These are phyloP conservation scores for Pluvialis apricaria DNA, from an alignment of 2,113 vertebrate species.

Conservation along the genomic window DNA sequence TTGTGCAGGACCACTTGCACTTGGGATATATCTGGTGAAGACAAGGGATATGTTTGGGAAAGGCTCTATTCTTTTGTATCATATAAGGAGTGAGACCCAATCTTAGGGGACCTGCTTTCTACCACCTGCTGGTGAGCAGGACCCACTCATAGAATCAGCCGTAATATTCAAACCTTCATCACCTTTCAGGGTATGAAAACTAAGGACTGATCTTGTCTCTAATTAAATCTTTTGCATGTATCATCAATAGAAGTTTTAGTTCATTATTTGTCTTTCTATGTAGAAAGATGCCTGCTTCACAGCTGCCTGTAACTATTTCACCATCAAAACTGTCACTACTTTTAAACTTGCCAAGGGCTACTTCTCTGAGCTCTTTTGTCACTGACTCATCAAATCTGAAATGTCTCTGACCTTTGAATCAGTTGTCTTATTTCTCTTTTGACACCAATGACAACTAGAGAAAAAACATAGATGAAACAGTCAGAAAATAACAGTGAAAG, in stretches of 20 bases:
- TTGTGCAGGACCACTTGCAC: neutral
- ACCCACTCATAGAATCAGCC: neutral
- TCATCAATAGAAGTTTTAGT: neutral
- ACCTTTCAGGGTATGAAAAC: neutral
- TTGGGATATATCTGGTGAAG: neutral
- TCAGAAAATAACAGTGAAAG: slow-evolving; percentile 24
- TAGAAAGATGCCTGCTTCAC: neutral
- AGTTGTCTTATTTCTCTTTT: slow-evolving; percentile 52
- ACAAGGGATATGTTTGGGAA: neutral
- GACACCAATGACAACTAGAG: slow-evolving; percentile 54
- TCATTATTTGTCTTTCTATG: neutral
- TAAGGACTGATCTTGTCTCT: neutral
- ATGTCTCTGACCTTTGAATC: slow-evolving; percentile 61
- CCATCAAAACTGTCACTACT: slow-evolving; percentile 5
- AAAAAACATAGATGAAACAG: slow-evolving; percentile 31
- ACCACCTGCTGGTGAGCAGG: neutral
- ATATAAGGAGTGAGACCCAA: neutral
- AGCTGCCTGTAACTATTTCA: neutral
- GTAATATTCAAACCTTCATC: neutral
- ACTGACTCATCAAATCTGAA: slow-evolving; percentile 60
- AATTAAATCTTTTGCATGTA: neutral
- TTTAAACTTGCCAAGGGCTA: neutral
- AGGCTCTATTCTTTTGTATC: neutral
- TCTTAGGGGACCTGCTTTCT: neutral
- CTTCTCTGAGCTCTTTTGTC: slow-evolving; percentile 10